These are phyloP conservation scores for Pimephales promelas DNA, from an alignment of 2,113 vertebrate species.

Conservation along the genomic window DNA sequence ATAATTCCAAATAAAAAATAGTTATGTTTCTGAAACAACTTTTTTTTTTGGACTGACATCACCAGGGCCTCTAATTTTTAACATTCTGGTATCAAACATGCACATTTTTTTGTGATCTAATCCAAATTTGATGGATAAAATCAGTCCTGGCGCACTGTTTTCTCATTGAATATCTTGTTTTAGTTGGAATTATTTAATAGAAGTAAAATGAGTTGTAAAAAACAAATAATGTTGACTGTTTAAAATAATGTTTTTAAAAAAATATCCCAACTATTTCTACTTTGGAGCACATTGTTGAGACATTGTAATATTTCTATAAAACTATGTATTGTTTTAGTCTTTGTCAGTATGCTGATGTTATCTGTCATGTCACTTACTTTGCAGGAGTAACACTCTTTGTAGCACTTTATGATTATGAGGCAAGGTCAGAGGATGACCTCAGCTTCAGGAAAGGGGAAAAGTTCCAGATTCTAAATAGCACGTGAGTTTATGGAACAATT, in stretches of 20 bases:
- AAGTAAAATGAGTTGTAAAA: not conserved
- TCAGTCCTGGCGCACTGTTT: not conserved
- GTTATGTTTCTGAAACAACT: not conserved
- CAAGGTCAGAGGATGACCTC: conserved; percentile 97
- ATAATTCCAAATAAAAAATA: not conserved
- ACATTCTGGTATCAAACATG: not conserved
- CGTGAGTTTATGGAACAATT: conserved; percentile 83
- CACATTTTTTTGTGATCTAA: not conserved
- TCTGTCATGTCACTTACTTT: conserved; percentile 37
- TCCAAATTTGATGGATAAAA: not conserved
- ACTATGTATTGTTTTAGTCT: not conserved
- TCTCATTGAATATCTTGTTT: not conserved
- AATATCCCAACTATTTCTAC: not conserved
- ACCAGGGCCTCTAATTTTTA: not conserved
- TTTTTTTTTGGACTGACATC: not conserved
- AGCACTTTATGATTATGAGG: conserved; percentile 98
- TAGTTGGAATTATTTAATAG: not conserved
- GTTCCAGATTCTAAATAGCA: conserved; percentile 99
- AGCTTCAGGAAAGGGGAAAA: conserved; percentile 99
- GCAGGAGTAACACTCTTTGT: conserved; percentile 98
- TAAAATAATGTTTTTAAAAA: not conserved
- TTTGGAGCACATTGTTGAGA: not conserved
- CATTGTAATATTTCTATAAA: not conserved
- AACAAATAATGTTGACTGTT: not conserved
- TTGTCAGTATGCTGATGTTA: not conserved